These are phyloP conservation scores for Chaetodon trifascialis DNA, from an alignment of 2,113 vertebrate species.

Conservation along the genomic window DNA sequence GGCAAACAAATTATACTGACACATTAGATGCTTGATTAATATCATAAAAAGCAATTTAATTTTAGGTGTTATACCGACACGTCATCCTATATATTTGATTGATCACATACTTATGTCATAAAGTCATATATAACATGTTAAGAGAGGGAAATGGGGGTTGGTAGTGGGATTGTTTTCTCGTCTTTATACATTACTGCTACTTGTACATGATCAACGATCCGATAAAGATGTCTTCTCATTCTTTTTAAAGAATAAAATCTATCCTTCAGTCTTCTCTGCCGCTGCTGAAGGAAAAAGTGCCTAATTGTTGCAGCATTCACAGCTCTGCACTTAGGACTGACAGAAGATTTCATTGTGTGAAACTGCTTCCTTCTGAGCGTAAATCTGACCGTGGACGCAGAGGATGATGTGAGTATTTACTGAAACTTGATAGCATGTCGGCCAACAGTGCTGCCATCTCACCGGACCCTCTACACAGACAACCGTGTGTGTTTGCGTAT, in stretches of 20 bases:
- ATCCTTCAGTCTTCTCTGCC: not conserved
- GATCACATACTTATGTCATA: not conserved
- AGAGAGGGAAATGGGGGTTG: not conserved
- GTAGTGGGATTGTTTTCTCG: not conserved
- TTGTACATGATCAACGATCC: too few species aligned
- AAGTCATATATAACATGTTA: not conserved
- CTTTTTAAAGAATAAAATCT: not conserved
- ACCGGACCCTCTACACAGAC: conserved; percentile 20
- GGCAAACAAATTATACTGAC: not conserved
- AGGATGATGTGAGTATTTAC: conserved; percentile 39
- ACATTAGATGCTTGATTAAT: not conserved
- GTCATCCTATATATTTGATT: not conserved
- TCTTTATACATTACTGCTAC: not conserved
- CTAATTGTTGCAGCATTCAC: not conserved
- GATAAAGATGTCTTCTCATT: not conserved
- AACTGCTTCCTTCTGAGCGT: not conserved
- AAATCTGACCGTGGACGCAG: not conserved
- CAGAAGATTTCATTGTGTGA: not conserved
- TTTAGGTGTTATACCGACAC: not conserved
- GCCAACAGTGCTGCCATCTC: conserved; percentile 55
- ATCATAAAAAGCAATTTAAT: not conserved
- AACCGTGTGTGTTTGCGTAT: conserved; percentile 10
- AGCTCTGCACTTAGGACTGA: not conserved
- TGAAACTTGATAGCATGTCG: conserved; percentile 48
- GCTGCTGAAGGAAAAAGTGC: not conserved